Base-by-base conservation (phyloP, 1,140 invertebrate genomes). In the Stenopsyche tienmushanensis region DNA sequence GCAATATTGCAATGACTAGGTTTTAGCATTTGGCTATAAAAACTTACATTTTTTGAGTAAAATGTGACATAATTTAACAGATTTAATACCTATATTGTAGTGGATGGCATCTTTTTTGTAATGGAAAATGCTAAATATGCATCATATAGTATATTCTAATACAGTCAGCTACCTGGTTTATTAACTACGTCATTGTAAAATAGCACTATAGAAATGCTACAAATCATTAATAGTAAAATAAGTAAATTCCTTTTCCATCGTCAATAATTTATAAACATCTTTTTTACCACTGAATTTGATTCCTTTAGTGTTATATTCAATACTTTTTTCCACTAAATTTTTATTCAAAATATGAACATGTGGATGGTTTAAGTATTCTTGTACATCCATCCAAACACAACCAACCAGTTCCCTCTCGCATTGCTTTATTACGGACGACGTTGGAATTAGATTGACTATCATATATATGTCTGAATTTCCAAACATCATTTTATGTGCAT, bases 401-500 rank as follows among this genome's bases (percentile, higher is more conserved):
- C 86, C 84, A 0, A 80, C 81, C 15, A 96, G 87, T 80, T 97
- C 93, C 67, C 84, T 80, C 13, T 86, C 78, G 71, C 90, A 91
- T 66, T 85, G 83, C 44, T 76, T 77, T 41, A 94, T 89, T 7
- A 86, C 78, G 15, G 80, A 74, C 25, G 84, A 85, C 1, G 83
- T 57, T 1, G 93, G 90, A 69, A 80, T 85, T 69, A 96, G 79
- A 67, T 85, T 83, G 3, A 91, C 83, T 0, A 95, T 82, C 44
- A 91, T 83, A 72, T 94, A 96, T 50, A 95, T 86, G 75, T 94
- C 93, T 1, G 90, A 93, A 73, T 92, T 95, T 3, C 83, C 86
- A 75, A 90, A 95, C 72, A 84, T 84, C 69, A 79, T 78, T 47
- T 78, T 77, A 68, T 90, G 88, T 5, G 82, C 81, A 73, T 96